These are phyloP conservation scores for Dolomedes plantarius DNA, from an alignment of 2,888 invertebrate species.

Conservation along the genomic window DNA sequence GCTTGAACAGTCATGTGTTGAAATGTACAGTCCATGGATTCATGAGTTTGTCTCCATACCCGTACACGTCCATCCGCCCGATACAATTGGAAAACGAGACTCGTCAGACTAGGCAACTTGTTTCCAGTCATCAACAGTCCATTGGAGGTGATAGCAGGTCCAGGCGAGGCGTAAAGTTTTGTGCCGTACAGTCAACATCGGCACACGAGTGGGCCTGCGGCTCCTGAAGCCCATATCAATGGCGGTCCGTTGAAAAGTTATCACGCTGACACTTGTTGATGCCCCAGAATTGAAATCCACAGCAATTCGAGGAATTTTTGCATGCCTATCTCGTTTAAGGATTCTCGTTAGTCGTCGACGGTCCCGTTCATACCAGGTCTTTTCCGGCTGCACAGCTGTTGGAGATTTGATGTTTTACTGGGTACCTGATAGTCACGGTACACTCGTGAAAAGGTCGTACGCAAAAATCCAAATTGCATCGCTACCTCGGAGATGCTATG, in stretches of 20 bases:
- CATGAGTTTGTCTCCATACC: background rate
- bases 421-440: too few relatives aligned
- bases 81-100: background rate
- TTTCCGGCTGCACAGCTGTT: too few relatives aligned
- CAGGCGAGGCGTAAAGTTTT: slow-evolving; percentile 15
- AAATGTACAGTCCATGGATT: slow-evolving; percentile 1
- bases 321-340: background rate
- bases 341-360: background rate
- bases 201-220: background rate
- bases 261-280: slow-evolving; percentile 10
- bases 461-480: too few relatives aligned
- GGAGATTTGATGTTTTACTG: too few relatives aligned
- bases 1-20: slow-evolving; percentile 9
- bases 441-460: too few relatives aligned
- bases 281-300: background rate
- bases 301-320: background rate
- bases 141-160: slow-evolving; percentile 9
- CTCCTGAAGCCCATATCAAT: slow-evolving; percentile 18
- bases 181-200: slow-evolving; percentile 21
- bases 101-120: slow-evolving; percentile 16
- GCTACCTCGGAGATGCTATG: too few relatives aligned
- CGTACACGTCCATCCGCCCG: slow-evolving; percentile 1
- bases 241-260: slow-evolving; percentile 6
- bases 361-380: background rate
- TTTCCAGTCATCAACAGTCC: slow-evolving; percentile 15